phyloP scores from a whole-genome alignment of 2,113 vertebrate species.

The Phodopus roborovskii region DNA sequence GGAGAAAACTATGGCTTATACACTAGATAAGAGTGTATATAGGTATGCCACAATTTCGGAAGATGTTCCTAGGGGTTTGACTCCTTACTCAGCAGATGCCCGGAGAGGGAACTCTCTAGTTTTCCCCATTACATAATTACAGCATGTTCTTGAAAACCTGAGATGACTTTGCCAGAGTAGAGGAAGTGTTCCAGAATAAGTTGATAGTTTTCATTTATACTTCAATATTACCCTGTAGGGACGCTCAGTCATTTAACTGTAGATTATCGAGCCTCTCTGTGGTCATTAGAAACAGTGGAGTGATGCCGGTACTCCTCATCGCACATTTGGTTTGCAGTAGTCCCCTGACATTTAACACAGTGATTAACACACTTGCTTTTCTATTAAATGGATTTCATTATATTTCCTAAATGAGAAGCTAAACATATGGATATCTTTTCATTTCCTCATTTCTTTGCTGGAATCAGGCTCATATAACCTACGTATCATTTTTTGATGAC shows the following conservation, averaged over 20 bases:
- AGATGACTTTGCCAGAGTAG: conserved; percentile 50
- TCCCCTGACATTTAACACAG: conserved; percentile 42
- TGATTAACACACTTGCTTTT: conserved; percentile 68
- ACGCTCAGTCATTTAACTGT: conserved; percentile 62
- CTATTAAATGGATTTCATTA: conserved; percentile 62
- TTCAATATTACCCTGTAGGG: conserved; percentile 45
- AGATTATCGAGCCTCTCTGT: conserved; percentile 51
- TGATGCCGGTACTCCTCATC: conserved; percentile 45
- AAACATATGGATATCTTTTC: conserved; percentile 63
- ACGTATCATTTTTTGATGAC: conserved; percentile 49
- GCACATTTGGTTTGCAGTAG: conserved; percentile 56
- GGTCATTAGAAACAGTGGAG: conserved; percentile 70
- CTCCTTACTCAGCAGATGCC: neutral
- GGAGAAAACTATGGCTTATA: neutral
- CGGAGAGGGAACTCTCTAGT: neutral
- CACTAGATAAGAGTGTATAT: neutral
- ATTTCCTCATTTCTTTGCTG: conserved; percentile 38
- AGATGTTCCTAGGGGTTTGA: conserved; percentile 31
- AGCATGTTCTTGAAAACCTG: conserved; percentile 50
- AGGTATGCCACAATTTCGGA: neutral
- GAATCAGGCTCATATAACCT: conserved; percentile 56
- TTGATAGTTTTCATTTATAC: conserved; percentile 61
- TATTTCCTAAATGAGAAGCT: conserved; percentile 68
- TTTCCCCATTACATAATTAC: conserved; percentile 16
- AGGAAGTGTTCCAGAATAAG: conserved; percentile 61